Base-by-base conservation (phyloP, 2,888 invertebrate species). In the Eupithecia exiguata region DNA sequence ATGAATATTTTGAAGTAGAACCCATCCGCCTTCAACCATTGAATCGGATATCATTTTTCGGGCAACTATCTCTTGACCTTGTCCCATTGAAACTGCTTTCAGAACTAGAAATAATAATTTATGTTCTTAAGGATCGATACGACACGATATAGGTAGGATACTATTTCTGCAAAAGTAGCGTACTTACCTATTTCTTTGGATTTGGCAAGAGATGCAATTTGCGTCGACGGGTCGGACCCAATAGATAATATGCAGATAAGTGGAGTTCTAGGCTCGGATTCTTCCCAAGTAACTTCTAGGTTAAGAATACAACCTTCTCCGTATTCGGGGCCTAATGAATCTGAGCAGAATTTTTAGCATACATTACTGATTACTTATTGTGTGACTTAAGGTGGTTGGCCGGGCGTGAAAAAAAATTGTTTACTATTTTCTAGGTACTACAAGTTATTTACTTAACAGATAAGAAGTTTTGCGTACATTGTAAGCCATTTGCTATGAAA, bases 171-270 rank as follows among this genome's bases (percentile, higher is more conserved):
- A 62, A 18, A 18, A 6, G 9, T 21, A n/a, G 10, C 21, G 21
- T 40, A 36, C 96, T 95, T 93, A 98, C 98, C 95, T 74, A 97
- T 97, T 83, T 97, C 96, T 91, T 97, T 97, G 70, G 96, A 94
- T 92, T 99, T 99, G 1, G 99, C 98, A 68, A 99, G 91, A 14
- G 95, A 94, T 61, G 97, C 97, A 78, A 99, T 98, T 93, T 99
- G 98, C 14, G 98, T 97, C n/a, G 99, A 98, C 1, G 99, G 99
- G 94, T 99, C 99, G 0, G 99, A 99, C 0, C 99, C 99, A 83
- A 98, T 98, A 0, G 99, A 98, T 25, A 99, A 93, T 82, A 99
- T 97, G 84, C 99, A 99, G 80, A 99, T 97, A 35, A 99, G 95
- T 0, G 99, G 99, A 0, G 97, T 97, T 43, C 97, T 95, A 1